Percentiles rank a stretch among this genome's conserved stretches.
Evolutionary conservation across 2,113 vertebrate species (phyloP).

Genomic region (Lates calcarifer): DNA sequence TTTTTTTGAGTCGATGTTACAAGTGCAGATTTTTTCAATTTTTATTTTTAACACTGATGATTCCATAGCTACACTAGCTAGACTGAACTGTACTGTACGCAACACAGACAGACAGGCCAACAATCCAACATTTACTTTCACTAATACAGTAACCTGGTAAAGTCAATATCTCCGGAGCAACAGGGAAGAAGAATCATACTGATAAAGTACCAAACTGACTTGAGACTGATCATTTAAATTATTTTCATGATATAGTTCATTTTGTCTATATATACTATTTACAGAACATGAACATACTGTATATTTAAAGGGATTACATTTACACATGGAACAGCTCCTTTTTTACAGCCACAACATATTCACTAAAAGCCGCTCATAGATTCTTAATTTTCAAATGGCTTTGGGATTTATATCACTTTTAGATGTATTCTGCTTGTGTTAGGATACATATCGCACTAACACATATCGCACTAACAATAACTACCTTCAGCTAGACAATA

Average conservation of each 20-base stretch:
- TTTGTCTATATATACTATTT: slow-evolving; percentile 77
- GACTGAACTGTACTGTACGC: slow-evolving; percentile 62
- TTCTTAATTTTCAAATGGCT: slow-evolving; percentile 40
- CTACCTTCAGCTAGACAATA: slow-evolving; percentile 49
- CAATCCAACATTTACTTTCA: slow-evolving; percentile 61
- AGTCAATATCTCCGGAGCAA: slow-evolving; percentile 48
- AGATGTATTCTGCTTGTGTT: slow-evolving; percentile 25
- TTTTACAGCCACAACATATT: slow-evolving; percentile 59
- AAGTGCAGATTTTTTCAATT: neutral
- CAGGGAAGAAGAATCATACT: slow-evolving; percentile 62
- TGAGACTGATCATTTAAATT: slow-evolving; percentile 16
- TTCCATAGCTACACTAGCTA: slow-evolving; percentile 41
- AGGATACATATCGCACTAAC: slow-evolving; percentile 42
- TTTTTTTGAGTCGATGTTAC: too few relatives aligned
- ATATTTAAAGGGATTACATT: slow-evolving; percentile 72
- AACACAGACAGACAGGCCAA: slow-evolving; percentile 67
- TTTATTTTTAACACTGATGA: slow-evolving; percentile 68
- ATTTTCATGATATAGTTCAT: slow-evolving; percentile 52
- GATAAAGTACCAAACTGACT: slow-evolving; percentile 55
- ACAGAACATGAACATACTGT: slow-evolving; percentile 67
- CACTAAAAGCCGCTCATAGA: slow-evolving; percentile 63
- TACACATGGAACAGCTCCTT: slow-evolving; percentile 64
- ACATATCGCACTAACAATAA: slow-evolving; percentile 37
- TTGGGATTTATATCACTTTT: slow-evolving; percentile 25
- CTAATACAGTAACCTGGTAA: slow-evolving; percentile 57